A percentile compares a stretch with the other conserved stretches of the same genome.
Evolutionary conservation across 1,140 invertebrate genomes (phyloP).

Genomic region (Bombus impatiens): DNA sequence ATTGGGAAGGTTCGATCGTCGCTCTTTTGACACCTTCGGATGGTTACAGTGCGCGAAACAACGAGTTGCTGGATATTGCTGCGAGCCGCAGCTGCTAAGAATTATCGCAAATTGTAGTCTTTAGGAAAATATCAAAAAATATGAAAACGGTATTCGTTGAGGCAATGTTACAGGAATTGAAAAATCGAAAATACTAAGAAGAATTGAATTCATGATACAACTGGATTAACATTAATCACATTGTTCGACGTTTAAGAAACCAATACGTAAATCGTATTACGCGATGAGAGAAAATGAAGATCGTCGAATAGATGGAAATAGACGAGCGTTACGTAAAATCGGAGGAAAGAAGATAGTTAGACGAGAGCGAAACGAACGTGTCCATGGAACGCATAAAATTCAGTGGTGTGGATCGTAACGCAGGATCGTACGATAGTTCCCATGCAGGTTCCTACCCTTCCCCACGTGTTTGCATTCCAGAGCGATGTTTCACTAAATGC

Average conservation of each 20-base stretch:
- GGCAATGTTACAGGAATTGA: too few species aligned
- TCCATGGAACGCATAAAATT: constrained; percentile 34
- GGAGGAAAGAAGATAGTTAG: background rate
- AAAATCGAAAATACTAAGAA: too few species aligned
- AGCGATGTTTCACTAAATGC: constrained; percentile 71
- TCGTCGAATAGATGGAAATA: background rate
- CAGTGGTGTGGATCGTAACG: constrained; percentile 23
- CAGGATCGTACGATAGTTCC: constrained; percentile 22
- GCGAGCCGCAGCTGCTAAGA: too few species aligned
- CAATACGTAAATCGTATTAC: background rate
- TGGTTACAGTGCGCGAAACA: too few species aligned
- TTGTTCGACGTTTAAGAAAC: background rate
- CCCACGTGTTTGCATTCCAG: constrained; percentile 68
- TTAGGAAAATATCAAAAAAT: too few species aligned
- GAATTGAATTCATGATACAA: background rate
- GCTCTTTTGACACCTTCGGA: too few species aligned
- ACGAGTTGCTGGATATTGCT: too few species aligned
- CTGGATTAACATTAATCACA: background rate
- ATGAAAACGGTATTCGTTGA: too few species aligned
- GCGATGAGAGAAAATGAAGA: background rate
- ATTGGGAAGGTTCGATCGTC: too few species aligned
- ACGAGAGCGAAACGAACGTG: background rate
- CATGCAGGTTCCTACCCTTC: constrained; percentile 50
- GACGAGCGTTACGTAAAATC: background rate
- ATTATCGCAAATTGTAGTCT: too few species aligned